These are phyloP conservation scores for Neotragus pygmaeus DNA, from an alignment of 2,113 vertebrate species.

Conservation along the genomic window DNA sequence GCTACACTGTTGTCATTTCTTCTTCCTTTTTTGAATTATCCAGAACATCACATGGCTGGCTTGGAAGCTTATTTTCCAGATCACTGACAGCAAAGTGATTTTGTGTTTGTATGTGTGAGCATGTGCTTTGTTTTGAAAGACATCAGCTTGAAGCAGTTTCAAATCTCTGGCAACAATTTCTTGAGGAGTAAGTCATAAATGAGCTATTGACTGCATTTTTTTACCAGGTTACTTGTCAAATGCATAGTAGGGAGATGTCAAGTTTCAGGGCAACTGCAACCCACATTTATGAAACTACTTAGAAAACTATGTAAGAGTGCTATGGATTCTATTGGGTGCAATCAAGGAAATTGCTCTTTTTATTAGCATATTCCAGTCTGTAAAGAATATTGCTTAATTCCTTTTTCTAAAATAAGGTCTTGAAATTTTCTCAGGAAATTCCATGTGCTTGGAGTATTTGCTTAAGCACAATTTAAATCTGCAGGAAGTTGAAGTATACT, in stretches of 20 bases:
- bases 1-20: neutral
- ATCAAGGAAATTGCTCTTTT: neutral
- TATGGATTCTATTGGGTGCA: neutral
- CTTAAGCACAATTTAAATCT: slow-evolving; percentile 31
- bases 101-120: neutral
- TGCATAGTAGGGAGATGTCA: neutral
- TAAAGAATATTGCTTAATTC: neutral
- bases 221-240: slow-evolving; percentile 37
- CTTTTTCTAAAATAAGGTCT: neutral
- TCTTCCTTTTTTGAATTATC: slow-evolving; percentile 71
- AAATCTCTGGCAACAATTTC: slow-evolving; percentile 52
- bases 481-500: neutral
- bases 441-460: neutral
- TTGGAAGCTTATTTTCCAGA: slow-evolving; percentile 84
- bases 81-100: slow-evolving; percentile 77
- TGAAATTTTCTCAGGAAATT: neutral
- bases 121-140: slow-evolving; percentile 31
- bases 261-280: neutral
- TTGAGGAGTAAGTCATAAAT: slow-evolving; percentile 38
- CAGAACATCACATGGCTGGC: slow-evolving; percentile 69
- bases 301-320: neutral
- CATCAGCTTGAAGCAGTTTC: slow-evolving; percentile 26
- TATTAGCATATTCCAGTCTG: neutral
- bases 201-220: slow-evolving; percentile 33
- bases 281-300: neutral